Conservation (phyloP, 2,113 vertebrate species). For the Oxygymnocypris stewartii region DNA sequence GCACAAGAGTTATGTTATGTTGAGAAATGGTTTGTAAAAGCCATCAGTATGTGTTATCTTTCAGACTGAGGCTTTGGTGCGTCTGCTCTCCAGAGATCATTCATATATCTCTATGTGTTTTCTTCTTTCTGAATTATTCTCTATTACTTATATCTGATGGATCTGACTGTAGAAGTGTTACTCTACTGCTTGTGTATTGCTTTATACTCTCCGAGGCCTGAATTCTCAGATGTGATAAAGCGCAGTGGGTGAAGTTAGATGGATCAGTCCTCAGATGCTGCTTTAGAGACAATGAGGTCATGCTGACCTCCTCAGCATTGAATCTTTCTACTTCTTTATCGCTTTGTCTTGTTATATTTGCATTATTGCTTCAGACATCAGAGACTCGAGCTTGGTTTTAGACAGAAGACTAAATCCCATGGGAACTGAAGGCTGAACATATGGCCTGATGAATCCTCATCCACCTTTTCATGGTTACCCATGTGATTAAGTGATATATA, state of each 20-base stretch:
- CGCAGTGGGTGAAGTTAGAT: neutral
- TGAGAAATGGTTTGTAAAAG: conserved; percentile 6
- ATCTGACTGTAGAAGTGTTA: conserved; percentile 14
- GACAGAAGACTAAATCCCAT: conserved; percentile 20
- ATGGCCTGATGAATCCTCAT: neutral
- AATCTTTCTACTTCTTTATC: conserved; percentile 12
- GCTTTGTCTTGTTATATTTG: conserved; percentile 15
- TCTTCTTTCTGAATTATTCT: conserved; percentile 20
- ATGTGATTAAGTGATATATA: neutral
- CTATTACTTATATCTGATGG: conserved; percentile 23
- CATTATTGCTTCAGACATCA: conserved; percentile 22
- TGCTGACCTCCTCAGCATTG: neutral
- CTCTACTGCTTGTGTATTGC: neutral
- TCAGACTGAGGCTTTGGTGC: neutral
- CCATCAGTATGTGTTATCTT: conserved; percentile 15
- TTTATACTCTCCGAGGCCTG: conserved; percentile 16
- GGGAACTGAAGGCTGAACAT: conserved; percentile 12
- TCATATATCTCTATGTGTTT: neutral
- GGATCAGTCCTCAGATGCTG: neutral
- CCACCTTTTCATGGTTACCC: conserved; percentile 1
- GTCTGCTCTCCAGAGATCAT: neutral
- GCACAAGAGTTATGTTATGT: neutral
- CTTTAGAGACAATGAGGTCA: conserved; percentile 23
- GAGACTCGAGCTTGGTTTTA: neutral
- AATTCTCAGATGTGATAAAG: conserved; percentile 19